These are phyloP conservation scores for Leuciscus waleckii DNA, from an alignment of 2,797 vertebrate species.

Conservation along the genomic window DNA sequence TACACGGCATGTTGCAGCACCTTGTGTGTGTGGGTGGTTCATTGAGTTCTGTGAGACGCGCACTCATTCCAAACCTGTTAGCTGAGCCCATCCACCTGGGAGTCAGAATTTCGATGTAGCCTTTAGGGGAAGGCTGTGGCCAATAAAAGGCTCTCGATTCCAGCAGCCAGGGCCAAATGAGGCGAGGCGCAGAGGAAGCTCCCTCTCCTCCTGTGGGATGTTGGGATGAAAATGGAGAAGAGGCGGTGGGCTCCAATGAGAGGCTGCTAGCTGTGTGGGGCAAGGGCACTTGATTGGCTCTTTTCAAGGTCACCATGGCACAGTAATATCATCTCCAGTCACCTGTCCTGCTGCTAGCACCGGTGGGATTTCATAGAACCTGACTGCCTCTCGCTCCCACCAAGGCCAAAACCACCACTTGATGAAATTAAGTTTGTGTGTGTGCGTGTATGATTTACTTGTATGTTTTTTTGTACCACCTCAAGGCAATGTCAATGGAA, in stretches of 20 bases:
- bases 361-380: slow-evolving; percentile 51
- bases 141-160: slow-evolving; percentile 69
- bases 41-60: slow-evolving; percentile 45
- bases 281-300: slow-evolving; percentile 73
- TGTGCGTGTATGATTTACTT: slow-evolving; percentile 36
- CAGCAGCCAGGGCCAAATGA: slow-evolving; percentile 76
- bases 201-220: slow-evolving; percentile 61
- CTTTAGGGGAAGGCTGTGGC: slow-evolving; percentile 64
- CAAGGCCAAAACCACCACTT: slow-evolving; percentile 54
- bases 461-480: slow-evolving; percentile 48
- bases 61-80: slow-evolving; percentile 64
- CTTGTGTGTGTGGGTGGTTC: slow-evolving; percentile 28
- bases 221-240: slow-evolving; percentile 74
- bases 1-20: neutral
- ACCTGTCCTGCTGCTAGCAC: slow-evolving; percentile 56
- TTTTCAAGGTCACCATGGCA: slow-evolving; percentile 77
- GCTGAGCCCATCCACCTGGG: slow-evolving; percentile 56
- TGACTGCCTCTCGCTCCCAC: slow-evolving; percentile 44
- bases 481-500: slow-evolving; percentile 62
- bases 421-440: slow-evolving; percentile 59
- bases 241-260: slow-evolving; percentile 52
- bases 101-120: slow-evolving; percentile 63
- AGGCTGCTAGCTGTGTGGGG: slow-evolving; percentile 57
- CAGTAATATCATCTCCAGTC: slow-evolving; percentile 64
- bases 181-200: slow-evolving; percentile 72